These are phyloP conservation scores for Odontomyia ornata DNA, from an alignment of 2,888 invertebrate species.

Conservation along the genomic window DNA sequence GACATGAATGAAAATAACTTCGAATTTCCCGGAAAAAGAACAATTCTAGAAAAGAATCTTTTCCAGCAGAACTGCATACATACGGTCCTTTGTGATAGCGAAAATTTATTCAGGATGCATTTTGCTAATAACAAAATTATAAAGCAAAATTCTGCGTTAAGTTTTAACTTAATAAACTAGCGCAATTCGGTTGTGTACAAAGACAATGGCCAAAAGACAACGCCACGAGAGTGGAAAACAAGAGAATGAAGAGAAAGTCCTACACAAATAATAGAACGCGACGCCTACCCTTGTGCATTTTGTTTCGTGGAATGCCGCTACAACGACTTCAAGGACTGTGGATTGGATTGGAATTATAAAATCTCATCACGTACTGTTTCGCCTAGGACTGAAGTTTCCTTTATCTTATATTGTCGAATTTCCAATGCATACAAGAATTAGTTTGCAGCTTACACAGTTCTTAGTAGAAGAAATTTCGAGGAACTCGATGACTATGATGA, in stretches of 20 bases:
- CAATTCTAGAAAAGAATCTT: no score
- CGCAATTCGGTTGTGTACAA: neutral
- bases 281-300: neutral
- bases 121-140: conserved; percentile 40
- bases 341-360: conserved; percentile 8
- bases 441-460: conserved; percentile 10
- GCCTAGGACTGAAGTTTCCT: conserved; percentile 40
- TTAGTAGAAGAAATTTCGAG: neutral
- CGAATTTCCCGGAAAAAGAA: neutral
- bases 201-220: conserved; percentile 16
- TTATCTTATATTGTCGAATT: conserved; percentile 30
- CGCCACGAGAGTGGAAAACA: no score
- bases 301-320: neutral
- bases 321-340: neutral
- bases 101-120: conserved; percentile 39
- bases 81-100: neutral
- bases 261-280: neutral
- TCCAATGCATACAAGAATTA: conserved; percentile 22
- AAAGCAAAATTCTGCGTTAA: conserved; percentile 24
- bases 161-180: conserved; percentile 39
- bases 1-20: neutral
- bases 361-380: conserved; percentile 34
- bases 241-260: neutral
- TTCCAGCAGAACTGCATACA: neutral
- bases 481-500: neutral